Evolutionary conservation across 2,113 vertebrate genomes (phyloP).

Genomic region (Leptocoma aspasia): DNA sequence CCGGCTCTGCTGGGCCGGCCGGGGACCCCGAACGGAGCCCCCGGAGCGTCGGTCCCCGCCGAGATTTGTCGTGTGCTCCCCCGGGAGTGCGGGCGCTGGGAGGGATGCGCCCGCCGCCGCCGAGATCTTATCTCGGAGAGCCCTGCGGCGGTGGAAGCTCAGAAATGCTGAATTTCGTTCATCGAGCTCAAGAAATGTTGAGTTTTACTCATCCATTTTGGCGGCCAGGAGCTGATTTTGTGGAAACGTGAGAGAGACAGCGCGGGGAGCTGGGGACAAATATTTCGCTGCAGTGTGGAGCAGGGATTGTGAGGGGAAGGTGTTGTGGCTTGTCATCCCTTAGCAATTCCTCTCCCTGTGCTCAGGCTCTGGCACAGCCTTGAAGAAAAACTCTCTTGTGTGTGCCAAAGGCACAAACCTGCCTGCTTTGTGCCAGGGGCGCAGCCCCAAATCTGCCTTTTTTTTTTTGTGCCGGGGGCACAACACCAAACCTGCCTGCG

Average conservation of each 20-base stretch:
- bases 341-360: rapidly evolving
- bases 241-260: rapidly evolving
- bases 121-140: not conserved
- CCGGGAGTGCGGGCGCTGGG: not conserved
- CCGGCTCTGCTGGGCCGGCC: not conserved
- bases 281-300: not conserved
- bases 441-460: rapidly evolving
- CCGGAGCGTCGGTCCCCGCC: not conserved
- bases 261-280: rapidly evolving
- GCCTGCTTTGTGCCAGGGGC: not conserved
- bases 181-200: not conserved
- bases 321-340: not conserved
- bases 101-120: not conserved
- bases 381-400: not conserved
- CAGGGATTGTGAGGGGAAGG: not conserved
- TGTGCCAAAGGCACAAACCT: not conserved
- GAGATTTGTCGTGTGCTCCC: rapidly evolving
- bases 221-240: not conserved
- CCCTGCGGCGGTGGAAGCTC: not conserved
- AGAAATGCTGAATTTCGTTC: not conserved
- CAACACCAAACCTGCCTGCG: rapidly evolving
- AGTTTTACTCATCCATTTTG: not conserved
- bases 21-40: not conserved
- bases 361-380: not conserved
- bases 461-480: not conserved